Base-by-base conservation (phyloP, 2,797 vertebrate species). In the Balearica regulorum region DNA sequence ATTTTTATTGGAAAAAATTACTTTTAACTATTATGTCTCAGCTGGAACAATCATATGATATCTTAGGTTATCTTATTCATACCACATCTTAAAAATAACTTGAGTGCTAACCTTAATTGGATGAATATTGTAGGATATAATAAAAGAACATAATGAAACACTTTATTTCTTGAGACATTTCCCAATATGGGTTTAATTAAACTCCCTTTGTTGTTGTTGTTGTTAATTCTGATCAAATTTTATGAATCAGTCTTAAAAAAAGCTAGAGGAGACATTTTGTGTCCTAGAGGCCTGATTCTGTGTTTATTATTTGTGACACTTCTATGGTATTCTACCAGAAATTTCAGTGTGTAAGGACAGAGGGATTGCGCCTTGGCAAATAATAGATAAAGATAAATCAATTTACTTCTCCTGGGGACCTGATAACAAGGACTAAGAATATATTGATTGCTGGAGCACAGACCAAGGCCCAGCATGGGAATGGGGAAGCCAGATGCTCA, bases 1-100 rank as follows among this genome's bases (percentile, higher is more conserved):
- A 92, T 72, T 95, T 96, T 95, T 87, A 89, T 68, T 94, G 93
- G 84, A 84, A 96, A 96, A 92, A 91, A 95, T 92, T 1, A 68
- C 93, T 96, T 95, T 87, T 90, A 77, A 91, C 78, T 85, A 65
- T 78, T 92, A 83, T 71, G 75, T 83, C 89, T 95, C 92, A 93
- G 94, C 64, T 91, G 68, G 83, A 95, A 75, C 71, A 95, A 83
- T 91, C 83, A n/a, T 83, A 89, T 39, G 43, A 54, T 90, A 94
- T 85, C 71, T 91, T 65, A 69, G 46, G 46, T 87, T 95, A 77
- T 78, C 48, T 93, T 90, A 93, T 65, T 95, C 93, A 90, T 85
- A 62, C 58, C 35, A 43, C 61, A 54, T 83, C 79, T 93, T 94
- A 89, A 95, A 96, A 96, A 94, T 82, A 95, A 92, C 76, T 89